Evolutionary conservation across 92 coral and sea anemone genomes (phyloP).

Genomic region (Palythoa grandis): DNA sequence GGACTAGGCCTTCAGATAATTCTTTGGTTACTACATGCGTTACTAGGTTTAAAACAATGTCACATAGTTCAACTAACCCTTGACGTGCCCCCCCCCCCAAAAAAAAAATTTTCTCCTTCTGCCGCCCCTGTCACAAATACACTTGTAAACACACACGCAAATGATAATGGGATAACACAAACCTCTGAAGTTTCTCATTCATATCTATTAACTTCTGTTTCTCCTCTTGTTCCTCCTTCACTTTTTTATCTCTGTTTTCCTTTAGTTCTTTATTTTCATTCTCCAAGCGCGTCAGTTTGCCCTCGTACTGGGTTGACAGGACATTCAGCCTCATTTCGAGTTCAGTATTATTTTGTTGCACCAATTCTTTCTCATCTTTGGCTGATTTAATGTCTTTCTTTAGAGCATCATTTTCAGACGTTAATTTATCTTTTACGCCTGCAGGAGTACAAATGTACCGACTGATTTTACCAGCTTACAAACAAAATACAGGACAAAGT

Average conservation of each 20-base stretch:
- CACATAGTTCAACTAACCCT: too few relatives aligned
- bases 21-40: too few relatives aligned
- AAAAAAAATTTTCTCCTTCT: too few relatives aligned
- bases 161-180: not conserved
- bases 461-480: not conserved
- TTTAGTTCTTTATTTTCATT: constrained; percentile 78
- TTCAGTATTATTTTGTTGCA: constrained; percentile 65
- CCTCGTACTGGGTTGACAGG: constrained; percentile 84
- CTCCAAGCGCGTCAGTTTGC: constrained; percentile 78
- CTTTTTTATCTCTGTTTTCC: constrained; percentile 52
- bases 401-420: constrained; percentile 82
- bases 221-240: constrained; percentile 60
- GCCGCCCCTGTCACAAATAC: not conserved
- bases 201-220: constrained; percentile 51
- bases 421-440: constrained; percentile 67
- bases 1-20: too few relatives aligned
- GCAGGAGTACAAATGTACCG: not conserved
- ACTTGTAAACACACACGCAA: not conserved
- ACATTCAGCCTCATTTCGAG: constrained; percentile 82
- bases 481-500: not conserved
- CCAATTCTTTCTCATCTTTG: constrained; percentile 71
- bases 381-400: constrained; percentile 68
- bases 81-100: too few relatives aligned
- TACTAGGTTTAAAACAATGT: too few relatives aligned
- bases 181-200: constrained; percentile 48